Evolutionary conservation across 2,888 invertebrate species (phyloP), one percentile per base, ranked within the genome.

Genomic region (Masnerella sp.): DNA sequence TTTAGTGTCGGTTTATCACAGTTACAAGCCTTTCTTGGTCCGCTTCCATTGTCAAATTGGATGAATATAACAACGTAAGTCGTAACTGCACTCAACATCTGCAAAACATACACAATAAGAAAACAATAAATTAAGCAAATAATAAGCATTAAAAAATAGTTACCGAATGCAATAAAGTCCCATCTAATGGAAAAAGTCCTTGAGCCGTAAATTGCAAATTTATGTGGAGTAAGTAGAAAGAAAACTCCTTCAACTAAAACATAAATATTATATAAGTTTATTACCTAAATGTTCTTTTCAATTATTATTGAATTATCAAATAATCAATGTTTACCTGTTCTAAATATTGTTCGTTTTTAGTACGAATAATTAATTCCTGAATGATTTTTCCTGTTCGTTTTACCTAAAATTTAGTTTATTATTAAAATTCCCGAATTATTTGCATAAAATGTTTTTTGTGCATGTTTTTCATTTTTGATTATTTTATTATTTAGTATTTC

Each of bases 351-450:
- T 62, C 42, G 28, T 70, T 70, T 17, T 56, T 64, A 0, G 70
- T 62, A 42, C 42, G 38, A 30, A 64, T 56, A 1, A 70, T 70
- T 49, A 62, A 43, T 58, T 70, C 70, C 47, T 70, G 70, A 7
- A 69, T 61, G 14, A 67, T 67, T 7, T 42, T 20, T 11, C 67
- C 58, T n/a, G 67, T 58, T 17, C 40, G 28, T 49, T 67, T 58
- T 5, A 67, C 58, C 67, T 67, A 12, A 11, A 43, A 45, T 36
- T n/a, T 28, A 18, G 32, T 5, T 7, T 22, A 5, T 22, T 3
- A 22, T 22, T 22, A n/a, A n/a, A n/a, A n/a, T n/a, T n/a, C n/a
- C n/a, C n/a, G n/a, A n/a, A n/a, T n/a, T n/a, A n/a, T n/a, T n/a
- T n/a, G n/a, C n/a, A n/a, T n/a, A n/a, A n/a, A n/a, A n/a, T n/a